Evolutionary conservation across 2,888 invertebrate genomes (phyloP), one percentile per base, ranked within the genome.

Genomic region (Gryllus longicercus): DNA sequence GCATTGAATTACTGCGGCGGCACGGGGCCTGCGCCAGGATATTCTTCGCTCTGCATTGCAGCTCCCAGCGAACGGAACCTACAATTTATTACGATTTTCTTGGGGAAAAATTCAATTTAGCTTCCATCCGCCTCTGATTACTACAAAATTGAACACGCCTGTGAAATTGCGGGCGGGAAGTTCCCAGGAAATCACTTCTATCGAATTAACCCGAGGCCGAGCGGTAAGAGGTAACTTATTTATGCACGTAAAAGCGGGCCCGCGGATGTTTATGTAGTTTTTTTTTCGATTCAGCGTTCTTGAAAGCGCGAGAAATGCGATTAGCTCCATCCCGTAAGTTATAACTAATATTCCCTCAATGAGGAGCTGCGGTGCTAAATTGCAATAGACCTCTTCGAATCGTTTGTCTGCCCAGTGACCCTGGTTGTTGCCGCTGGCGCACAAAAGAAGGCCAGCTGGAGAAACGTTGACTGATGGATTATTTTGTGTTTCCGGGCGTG

Each of bases 21-120:
- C 63, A 16, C 18, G 63, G 63, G 63, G 18, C 63, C 18, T 63
- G 63, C 63, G 14, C 63, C 63, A 18, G 8, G 18, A 63, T 16
- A 63, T 16, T 63, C 63, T 63, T 63, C 63, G 16, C 63, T 63
- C 18, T 10, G 18, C 63, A 63, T 63, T 63, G 63, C 63, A 18
- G 25, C 25, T 63, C 63, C 63, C 63, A 63, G 63, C 63, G 63
- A 63, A 63, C 63, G 63, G 18, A 18, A 63, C 18, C 63, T 63
- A 63, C 63, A 63, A 63, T 63, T 63, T 63, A 63, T 63, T 63
- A 63, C 63, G 63, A 63, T 63, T 63, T 63, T 63, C 63, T 63
- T 63, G 16, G 25, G 25, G 14, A 4, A 63, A 63, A 63, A 63
- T 63, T 63, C 63, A 63, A 63, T 63, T 63, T 63, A 63, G 63